Conservation (phyloP, 2,113 vertebrate species). For the Xyrauchen texanus region DNA sequence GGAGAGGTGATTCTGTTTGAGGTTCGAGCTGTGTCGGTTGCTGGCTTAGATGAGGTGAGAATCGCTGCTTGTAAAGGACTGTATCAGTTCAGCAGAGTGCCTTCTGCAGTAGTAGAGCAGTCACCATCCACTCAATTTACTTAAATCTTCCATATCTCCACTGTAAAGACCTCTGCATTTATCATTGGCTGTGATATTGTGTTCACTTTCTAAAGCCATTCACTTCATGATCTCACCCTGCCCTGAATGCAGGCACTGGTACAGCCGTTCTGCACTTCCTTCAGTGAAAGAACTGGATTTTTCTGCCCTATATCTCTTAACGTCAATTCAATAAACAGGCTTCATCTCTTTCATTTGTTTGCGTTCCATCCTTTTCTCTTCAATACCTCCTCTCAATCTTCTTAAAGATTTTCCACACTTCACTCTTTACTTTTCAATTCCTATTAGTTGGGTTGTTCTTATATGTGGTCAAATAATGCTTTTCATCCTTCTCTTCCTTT, state of each 20-base stretch:
- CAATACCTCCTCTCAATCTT: not conserved
- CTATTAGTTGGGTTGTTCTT: not conserved
- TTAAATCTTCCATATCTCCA: not conserved
- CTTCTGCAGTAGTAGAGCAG: not conserved
- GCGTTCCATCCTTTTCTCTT: not conserved
- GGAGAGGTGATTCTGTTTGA: not conserved
- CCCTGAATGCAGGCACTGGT: not conserved
- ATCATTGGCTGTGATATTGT: not conserved
- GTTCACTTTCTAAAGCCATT: not conserved
- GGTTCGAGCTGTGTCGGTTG: constrained; percentile 3
- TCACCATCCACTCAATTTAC: not conserved
- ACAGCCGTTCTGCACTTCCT: not conserved
- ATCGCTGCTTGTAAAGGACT: not conserved
- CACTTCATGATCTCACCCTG: not conserved
- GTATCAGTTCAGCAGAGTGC: not conserved
- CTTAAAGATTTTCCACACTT: not conserved
- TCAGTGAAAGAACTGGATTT: not conserved
- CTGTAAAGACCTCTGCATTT: not conserved
- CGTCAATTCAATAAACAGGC: not conserved
- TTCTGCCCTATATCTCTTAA: not conserved
- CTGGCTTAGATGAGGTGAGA: not conserved
- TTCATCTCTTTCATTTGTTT: constrained; percentile 1
- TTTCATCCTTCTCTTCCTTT: not conserved
- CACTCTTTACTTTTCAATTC: not conserved
- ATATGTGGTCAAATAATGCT: constrained; percentile 7